Evolutionary conservation across 2,888 invertebrate genomes (phyloP).

Genomic region (Metalampra italica): DNA sequence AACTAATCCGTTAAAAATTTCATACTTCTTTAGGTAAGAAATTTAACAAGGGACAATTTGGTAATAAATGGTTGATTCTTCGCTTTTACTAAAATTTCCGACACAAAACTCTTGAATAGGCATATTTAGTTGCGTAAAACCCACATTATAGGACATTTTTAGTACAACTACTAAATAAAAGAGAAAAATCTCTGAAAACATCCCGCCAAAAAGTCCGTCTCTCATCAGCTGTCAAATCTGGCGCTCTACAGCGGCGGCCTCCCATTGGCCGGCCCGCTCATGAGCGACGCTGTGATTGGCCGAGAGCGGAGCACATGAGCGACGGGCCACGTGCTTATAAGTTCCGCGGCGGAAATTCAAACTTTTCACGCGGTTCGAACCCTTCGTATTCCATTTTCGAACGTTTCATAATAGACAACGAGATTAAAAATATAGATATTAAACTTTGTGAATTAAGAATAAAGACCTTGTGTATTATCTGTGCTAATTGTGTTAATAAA

Average conservation of each 20-base stretch:
- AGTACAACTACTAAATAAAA: too few relatives aligned
- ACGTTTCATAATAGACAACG: not conserved
- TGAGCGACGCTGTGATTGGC: slow-evolving; percentile 67
- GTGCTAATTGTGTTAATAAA: not conserved
- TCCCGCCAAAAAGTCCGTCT: slow-evolving; percentile 34
- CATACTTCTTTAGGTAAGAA: too few relatives aligned
- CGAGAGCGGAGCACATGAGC: slow-evolving; percentile 62
- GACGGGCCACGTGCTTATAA: slow-evolving; percentile 74
- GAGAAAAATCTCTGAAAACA: too few relatives aligned
- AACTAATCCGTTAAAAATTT: too few relatives aligned
- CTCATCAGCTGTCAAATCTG: slow-evolving; percentile 68
- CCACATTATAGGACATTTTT: too few relatives aligned
- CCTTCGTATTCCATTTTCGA: not conserved
- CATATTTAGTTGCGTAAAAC: too few relatives aligned
- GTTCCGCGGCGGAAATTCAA: slow-evolving; percentile 53
- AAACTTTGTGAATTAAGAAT: too few relatives aligned
- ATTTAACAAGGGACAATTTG: too few relatives aligned
- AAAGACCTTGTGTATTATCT: too few relatives aligned
- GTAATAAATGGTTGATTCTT: too few relatives aligned
- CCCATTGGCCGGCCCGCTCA: slow-evolving; percentile 56
- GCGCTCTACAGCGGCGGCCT: slow-evolving; percentile 60
- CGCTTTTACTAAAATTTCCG: too few relatives aligned
- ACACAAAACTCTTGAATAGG: too few relatives aligned
- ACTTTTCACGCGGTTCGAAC: slow-evolving; percentile 42
- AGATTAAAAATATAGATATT: not conserved